Evolutionary conservation across 2,113 vertebrate genomes (phyloP).

Genomic region (Hiodon alosoides): DNA sequence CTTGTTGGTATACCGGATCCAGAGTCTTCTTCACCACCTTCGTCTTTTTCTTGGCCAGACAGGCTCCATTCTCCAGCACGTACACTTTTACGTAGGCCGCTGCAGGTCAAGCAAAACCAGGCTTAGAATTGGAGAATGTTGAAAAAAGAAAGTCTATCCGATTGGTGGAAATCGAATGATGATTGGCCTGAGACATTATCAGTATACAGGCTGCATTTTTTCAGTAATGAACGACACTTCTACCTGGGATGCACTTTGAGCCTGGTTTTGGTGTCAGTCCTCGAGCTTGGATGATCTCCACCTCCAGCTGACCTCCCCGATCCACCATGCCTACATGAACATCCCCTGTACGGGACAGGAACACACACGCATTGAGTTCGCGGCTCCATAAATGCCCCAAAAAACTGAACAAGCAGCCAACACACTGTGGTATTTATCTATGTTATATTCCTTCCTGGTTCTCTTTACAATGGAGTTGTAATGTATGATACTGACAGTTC

Average conservation of each 20-base stretch:
- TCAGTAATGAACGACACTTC: background rate
- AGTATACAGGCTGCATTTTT: background rate
- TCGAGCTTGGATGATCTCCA: constrained; percentile 91
- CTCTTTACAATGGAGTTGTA: no score
- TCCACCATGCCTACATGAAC: constrained; percentile 84
- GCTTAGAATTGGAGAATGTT: background rate
- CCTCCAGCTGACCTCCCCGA: constrained; percentile 88
- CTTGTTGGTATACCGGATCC: constrained; percentile 90
- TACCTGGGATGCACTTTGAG: constrained; percentile 89
- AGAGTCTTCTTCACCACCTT: constrained; percentile 86
- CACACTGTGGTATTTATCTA: no score
- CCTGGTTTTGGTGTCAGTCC: constrained; percentile 84
- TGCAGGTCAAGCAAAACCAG: constrained; percentile 37
- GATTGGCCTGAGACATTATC: background rate
- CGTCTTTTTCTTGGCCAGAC: constrained; percentile 96
- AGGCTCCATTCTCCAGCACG: constrained; percentile 85
- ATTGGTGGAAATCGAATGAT: no score
- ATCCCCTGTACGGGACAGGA: constrained; percentile 66
- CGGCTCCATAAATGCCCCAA: background rate
- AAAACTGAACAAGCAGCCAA: background rate
- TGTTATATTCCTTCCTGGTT: no score
- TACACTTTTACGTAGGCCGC: constrained; percentile 94
- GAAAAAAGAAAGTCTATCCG: background rate
- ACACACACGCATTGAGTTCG: background rate
- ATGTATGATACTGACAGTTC: no score